Conservation (phyloP, 2,888 invertebrate species). For the Germaria angustata region DNA sequence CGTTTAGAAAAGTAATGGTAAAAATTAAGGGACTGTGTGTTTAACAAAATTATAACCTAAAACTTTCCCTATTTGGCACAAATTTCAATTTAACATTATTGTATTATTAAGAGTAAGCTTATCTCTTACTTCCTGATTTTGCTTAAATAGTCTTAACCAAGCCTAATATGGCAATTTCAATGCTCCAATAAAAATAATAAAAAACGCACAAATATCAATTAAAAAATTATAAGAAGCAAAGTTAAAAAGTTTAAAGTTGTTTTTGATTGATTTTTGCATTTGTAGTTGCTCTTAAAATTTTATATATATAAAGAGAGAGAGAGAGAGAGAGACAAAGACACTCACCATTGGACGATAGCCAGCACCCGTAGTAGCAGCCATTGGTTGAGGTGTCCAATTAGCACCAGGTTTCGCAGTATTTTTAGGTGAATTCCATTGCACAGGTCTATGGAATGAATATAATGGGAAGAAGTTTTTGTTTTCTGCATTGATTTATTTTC, state of each 20-base stretch:
- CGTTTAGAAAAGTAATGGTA: neutral
- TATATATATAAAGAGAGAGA: constrained; percentile 12
- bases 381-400: constrained; percentile 93
- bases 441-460: constrained; percentile 83
- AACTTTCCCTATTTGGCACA: constrained; percentile 59
- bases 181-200: constrained; percentile 25
- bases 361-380: constrained; percentile 92
- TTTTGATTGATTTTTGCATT: constrained; percentile 51
- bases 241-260: constrained; percentile 46
- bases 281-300: constrained; percentile 21
- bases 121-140: constrained; percentile 29
- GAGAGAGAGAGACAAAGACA: constrained; percentile 68
- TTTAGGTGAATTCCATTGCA: constrained; percentile 95
- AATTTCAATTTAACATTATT: constrained; percentile 53
- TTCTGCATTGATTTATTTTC: constrained; percentile 53
- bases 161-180: constrained; percentile 5
- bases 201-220: constrained; percentile 7
- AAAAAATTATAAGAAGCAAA: constrained; percentile 39
- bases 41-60: constrained; percentile 20
- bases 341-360: constrained; percentile 94
- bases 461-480: constrained; percentile 69
- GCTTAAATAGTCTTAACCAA: constrained; percentile 46
- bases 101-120: neutral
- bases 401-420: constrained; percentile 89
- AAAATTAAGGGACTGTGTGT: constrained; percentile 8